These are phyloP conservation scores for Mesocentrotus franciscanus DNA, from an alignment of 53 echinoderm and acorn worm genomes.

Conservation along the genomic window DNA sequence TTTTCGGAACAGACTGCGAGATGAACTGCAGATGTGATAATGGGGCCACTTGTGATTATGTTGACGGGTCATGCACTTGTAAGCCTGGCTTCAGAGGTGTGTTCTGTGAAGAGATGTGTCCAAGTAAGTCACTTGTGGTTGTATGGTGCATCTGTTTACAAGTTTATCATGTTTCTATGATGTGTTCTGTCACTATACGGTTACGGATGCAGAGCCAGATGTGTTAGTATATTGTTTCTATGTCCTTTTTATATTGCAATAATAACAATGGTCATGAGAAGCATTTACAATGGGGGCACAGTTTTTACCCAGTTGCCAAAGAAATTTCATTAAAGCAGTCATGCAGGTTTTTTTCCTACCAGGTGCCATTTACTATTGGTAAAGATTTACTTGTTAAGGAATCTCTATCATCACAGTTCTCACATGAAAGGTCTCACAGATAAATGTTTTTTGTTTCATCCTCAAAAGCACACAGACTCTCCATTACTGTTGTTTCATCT, in stretches of 20 bases:
- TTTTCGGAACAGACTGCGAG: constrained; percentile 19
- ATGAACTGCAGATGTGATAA: constrained; percentile 12
- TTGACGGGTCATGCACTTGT: constrained; percentile 49
- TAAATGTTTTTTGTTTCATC: background rate
- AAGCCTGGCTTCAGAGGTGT: constrained; percentile 74
- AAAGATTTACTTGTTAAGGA: background rate
- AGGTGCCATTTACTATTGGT: background rate
- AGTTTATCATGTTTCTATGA: background rate
- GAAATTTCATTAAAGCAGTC: too few relatives aligned
- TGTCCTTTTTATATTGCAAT: background rate
- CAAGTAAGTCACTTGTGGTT: background rate
- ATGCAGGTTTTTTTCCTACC: too few relatives aligned
- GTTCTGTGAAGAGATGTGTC: constrained; percentile 55
- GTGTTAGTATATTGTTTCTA: background rate
- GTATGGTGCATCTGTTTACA: background rate
- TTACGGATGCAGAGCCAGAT: too few relatives aligned
- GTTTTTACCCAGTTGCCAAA: background rate
- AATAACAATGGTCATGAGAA: background rate
- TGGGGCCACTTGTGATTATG: constrained; percentile 31
- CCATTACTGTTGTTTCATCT: background rate
- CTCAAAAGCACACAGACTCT: background rate
- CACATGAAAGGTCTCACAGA: background rate
- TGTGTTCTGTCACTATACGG: background rate
- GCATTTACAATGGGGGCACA: background rate
- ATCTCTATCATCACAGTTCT: too few relatives aligned